Evolutionary conservation across 64 coral and sea anemone genomes (phyloP).

Genomic region (Pocillopora verrucosa): DNA sequence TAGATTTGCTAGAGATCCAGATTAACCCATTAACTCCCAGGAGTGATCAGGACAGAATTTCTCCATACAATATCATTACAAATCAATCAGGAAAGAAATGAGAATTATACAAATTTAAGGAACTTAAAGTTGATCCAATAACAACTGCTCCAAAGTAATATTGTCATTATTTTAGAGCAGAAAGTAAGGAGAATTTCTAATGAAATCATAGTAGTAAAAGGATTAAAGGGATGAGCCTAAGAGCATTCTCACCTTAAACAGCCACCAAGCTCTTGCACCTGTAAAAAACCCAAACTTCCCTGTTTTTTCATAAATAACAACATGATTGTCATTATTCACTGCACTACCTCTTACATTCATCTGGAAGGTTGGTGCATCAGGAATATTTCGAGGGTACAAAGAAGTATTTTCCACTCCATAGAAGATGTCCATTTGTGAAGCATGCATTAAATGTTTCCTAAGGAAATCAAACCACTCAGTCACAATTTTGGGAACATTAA

Average conservation of each 20-base stretch:
- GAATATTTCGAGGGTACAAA: constrained; percentile 51
- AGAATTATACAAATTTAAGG: too few relatives aligned
- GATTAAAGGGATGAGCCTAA: too few relatives aligned
- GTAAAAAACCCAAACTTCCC: constrained; percentile 72
- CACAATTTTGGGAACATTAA: not conserved
- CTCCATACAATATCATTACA: too few relatives aligned
- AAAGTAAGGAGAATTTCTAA: too few relatives aligned
- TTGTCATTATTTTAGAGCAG: too few relatives aligned
- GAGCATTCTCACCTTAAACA: constrained; percentile 64
- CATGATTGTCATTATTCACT: constrained; percentile 60
- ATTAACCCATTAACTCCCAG: too few relatives aligned
- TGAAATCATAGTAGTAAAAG: too few relatives aligned
- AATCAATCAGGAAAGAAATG: too few relatives aligned
- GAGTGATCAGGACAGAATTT: too few relatives aligned
- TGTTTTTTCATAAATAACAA: constrained; percentile 73
- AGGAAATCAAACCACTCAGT: not conserved
- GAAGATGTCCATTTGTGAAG: constrained; percentile 59
- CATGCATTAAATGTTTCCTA: constrained; percentile 58
- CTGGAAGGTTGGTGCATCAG: constrained; percentile 49
- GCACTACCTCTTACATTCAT: constrained; percentile 67
- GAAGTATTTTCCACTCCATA: constrained; percentile 33
- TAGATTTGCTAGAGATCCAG: too few relatives aligned
- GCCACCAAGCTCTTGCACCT: constrained; percentile 74
- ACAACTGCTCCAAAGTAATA: too few relatives aligned
- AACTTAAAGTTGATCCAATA: too few relatives aligned